These are phyloP conservation scores for Nycticorax nycticorax DNA, from an alignment of 2,113 vertebrate species.

Conservation along the genomic window DNA sequence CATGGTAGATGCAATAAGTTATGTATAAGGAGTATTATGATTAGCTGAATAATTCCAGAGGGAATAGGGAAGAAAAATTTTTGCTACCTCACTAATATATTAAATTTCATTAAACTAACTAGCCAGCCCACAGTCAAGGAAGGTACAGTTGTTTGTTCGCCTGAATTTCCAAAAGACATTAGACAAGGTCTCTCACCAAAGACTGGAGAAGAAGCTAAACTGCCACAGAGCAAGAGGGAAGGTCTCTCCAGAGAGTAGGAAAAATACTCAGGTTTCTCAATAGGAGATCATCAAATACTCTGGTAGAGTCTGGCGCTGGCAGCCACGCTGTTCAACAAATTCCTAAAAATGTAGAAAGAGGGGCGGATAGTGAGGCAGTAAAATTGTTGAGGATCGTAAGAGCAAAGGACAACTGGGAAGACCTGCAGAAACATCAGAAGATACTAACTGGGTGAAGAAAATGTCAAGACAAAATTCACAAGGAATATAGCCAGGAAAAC, in stretches of 20 bases:
- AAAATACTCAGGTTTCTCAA: neutral
- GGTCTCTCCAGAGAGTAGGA: neutral
- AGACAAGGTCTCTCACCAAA: neutral
- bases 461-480: neutral
- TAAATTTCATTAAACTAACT: neutral
- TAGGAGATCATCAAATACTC: neutral
- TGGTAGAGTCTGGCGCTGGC: neutral
- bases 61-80: neutral
- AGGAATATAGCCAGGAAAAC: neutral
- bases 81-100: neutral
- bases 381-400: neutral
- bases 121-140: neutral
- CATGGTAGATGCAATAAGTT: neutral
- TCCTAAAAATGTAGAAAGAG: neutral
- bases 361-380: neutral
- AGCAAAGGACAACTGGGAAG: neutral
- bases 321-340: neutral
- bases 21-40: neutral
- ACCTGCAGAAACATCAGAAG: neutral
- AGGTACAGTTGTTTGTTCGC: neutral
- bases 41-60: neutral
- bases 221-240: neutral
- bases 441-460: neutral
- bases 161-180: neutral
- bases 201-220: neutral